Evolutionary conservation across 2,888 invertebrate genomes (phyloP).

Genomic region (Conistra vaccinii): DNA sequence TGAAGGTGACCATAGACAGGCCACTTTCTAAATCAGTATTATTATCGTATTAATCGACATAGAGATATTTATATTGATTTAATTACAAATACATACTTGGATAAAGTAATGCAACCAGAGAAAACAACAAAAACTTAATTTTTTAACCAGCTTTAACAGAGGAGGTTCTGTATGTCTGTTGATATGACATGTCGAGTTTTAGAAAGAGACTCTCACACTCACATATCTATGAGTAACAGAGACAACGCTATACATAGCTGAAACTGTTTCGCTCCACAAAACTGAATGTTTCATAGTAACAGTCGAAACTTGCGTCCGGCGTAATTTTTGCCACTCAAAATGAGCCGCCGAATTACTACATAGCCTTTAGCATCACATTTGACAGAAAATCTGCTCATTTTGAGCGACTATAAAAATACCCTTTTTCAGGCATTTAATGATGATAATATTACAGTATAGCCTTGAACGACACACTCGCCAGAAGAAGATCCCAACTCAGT

Average conservation of each 20-base stretch:
- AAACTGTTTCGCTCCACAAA: not conserved
- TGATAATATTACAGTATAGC: not conserved
- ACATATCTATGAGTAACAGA: not conserved
- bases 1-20: not conserved
- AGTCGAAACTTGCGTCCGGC: too few relatives aligned
- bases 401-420: not conserved
- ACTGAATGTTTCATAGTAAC: too few relatives aligned
- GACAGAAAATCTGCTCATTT: not conserved
- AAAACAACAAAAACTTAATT: too few relatives aligned
- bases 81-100: conserved; percentile 5
- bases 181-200: not conserved
- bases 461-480: not conserved
- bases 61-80: not conserved
- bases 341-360: not conserved
- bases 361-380: not conserved
- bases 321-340: conserved; percentile 17
- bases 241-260: not conserved
- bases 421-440: not conserved
- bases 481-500: not conserved
- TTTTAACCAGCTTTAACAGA: too few relatives aligned
- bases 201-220: not conserved
- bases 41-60: conserved; percentile 34
- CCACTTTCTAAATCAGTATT: conserved; percentile 1
- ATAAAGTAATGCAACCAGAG: not conserved
- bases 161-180: not conserved